A percentile compares a stretch with the other conserved stretches of the same genome.
These are phyloP conservation scores for Boloria euphrosyne DNA, from an alignment of 2,888 invertebrate genomes.

Conservation along the genomic window DNA sequence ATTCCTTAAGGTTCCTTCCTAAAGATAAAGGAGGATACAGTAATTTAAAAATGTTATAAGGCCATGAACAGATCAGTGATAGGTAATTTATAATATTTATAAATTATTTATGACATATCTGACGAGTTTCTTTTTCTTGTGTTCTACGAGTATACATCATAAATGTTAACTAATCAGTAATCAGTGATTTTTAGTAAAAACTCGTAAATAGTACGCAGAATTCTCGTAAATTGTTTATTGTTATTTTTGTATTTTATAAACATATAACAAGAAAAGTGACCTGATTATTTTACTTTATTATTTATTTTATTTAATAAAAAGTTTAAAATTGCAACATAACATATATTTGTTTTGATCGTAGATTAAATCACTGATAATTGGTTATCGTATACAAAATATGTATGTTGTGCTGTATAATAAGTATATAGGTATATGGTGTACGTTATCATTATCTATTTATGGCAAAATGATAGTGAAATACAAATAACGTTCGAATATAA, in stretches of 20 bases:
- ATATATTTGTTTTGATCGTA: no score
- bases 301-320: no score
- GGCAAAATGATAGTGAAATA: background rate
- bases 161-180: conserved; percentile 17
- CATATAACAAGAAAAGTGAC: no score
- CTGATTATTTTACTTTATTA: no score
- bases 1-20: no score
- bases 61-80: conserved; percentile 1
- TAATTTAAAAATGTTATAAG: background rate
- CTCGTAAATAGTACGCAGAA: background rate
- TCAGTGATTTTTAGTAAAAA: conserved; percentile 7
- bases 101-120: conserved; percentile 1
- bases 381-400: no score
- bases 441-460: background rate
- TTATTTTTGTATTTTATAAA: no score
- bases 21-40: no score
- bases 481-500: background rate
- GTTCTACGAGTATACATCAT: conserved; percentile 3
- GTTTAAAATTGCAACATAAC: no score
- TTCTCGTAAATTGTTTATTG: background rate
- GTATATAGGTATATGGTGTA: background rate
- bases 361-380: no score
- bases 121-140: background rate
- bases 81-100: no score
- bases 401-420: no score